These are phyloP conservation scores for Centropyge bicolor DNA, from an alignment of 2,797 vertebrate genomes.

Conservation along the genomic window DNA sequence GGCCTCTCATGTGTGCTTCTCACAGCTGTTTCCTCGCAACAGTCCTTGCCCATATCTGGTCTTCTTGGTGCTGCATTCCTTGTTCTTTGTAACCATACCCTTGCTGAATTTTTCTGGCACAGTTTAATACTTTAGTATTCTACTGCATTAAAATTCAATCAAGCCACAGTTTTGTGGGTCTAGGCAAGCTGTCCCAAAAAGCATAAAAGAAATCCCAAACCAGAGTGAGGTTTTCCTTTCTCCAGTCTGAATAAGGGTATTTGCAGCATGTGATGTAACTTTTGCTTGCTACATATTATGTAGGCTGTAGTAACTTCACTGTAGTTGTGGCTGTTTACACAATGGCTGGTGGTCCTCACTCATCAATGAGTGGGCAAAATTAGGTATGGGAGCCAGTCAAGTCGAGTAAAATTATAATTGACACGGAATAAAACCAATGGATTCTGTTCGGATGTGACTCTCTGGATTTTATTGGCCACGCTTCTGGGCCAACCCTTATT, in stretches of 20 bases:
- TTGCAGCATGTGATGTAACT: slow-evolving; percentile 31
- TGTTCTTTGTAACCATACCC: slow-evolving; percentile 19
- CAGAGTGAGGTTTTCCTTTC: neutral
- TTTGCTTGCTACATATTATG: slow-evolving; percentile 13
- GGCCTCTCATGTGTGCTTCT: slow-evolving; percentile 41
- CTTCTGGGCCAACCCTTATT: slow-evolving; percentile 68
- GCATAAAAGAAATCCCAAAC: neutral
- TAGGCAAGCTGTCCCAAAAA: too few relatives aligned
- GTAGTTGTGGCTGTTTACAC: slow-evolving; percentile 67
- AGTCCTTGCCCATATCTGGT: slow-evolving; percentile 48
- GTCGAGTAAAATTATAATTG: slow-evolving; percentile 71
- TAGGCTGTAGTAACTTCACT: slow-evolving; percentile 48
- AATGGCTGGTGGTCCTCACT: slow-evolving; percentile 66
- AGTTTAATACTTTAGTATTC: neutral
- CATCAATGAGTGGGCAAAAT: slow-evolving; percentile 83
- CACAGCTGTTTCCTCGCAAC: slow-evolving; percentile 59
- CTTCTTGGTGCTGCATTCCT: slow-evolving; percentile 18
- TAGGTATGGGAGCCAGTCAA: slow-evolving; percentile 70
- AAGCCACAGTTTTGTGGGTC: neutral
- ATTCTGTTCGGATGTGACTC: slow-evolving; percentile 57
- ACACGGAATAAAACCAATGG: slow-evolving; percentile 72
- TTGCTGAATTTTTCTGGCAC: neutral
- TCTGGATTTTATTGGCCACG: slow-evolving; percentile 58
- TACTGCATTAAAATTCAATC: fast-evolving
- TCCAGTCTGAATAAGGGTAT: neutral